Evolutionary conservation across 2,113 vertebrate species (phyloP), one percentile per base, ranked within the genome.

Genomic region (Pteruthius melanotis): DNA sequence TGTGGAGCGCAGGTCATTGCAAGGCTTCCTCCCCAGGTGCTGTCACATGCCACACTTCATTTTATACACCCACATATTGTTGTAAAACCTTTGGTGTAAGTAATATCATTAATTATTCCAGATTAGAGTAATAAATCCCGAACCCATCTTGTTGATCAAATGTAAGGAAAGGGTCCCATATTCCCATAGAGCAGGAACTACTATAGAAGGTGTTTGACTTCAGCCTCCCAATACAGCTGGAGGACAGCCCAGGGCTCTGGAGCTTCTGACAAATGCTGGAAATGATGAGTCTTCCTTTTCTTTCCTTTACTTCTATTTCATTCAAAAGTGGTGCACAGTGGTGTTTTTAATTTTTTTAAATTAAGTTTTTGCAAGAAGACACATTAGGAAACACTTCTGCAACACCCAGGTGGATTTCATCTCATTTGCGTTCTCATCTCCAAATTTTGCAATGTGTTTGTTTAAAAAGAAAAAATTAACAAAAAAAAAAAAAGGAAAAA

Each of bases 381-480:
- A 16, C 3, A 30, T 94, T 93, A 83, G 40, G 87, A 95, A 94
- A 93, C 15, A 52, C 15, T 83, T 85, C 47, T 59, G 59, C 83
- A 94, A 91, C 42, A 61, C n/a, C 10, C 78, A 90, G 45, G 14
- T 76, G 20, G 59, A 54, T 93, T 91, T 82, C 3, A 66, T 70
- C 42, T 90, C 50, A 82, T 92, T 93, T 95, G 59, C 54, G 61
- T 90, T 91, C 26, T 75, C 63, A 79, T 84, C 81, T 74, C 33
- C 42, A 69, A 28, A 87, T 92, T 91, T 94, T 88, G 66, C 81
- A 95, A 95, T 94, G 7, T 72, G 27, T 78, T 84, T 72, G 15
- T 37, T 89, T 33, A 20, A 86, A 81, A 44, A 47, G 35, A 60
- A 68, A 47, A 31, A 28, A 21, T 8, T 16, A 69, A 57, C 37